phyloP scores from a whole-genome alignment of 1,140 invertebrate genomes.

The Hylaeus anthracinus region DNA sequence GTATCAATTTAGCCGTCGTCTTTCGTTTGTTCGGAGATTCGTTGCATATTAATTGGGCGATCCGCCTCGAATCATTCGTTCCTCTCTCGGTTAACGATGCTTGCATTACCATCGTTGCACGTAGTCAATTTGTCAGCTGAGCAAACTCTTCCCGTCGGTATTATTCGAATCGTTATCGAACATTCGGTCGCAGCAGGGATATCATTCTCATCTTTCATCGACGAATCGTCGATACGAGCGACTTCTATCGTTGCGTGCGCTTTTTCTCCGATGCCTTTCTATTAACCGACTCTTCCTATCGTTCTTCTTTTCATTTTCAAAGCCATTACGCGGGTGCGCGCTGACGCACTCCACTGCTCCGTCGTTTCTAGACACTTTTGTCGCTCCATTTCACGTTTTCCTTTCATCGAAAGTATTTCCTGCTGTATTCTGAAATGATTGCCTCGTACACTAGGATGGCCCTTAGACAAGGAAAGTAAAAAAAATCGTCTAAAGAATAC shows the following conservation, averaged over 20 bases:
- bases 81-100: slow-evolving; percentile 12
- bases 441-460: too few relatives aligned
- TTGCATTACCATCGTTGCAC: slow-evolving; percentile 4
- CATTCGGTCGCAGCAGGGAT: neutral
- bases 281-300: slow-evolving; percentile 15
- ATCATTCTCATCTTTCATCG: slow-evolving; percentile 2
- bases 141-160: neutral
- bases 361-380: slow-evolving; percentile 8
- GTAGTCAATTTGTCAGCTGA: slow-evolving; percentile 23
- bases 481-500: too few relatives aligned
- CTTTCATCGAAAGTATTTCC: neutral
- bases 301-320: neutral
- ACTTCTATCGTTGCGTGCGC: neutral
- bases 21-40: neutral
- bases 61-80: neutral
- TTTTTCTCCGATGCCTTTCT: slow-evolving; percentile 1
- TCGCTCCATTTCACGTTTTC: slow-evolving; percentile 21
- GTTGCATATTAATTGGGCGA: slow-evolving; percentile 38
- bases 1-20: slow-evolving; percentile 15
- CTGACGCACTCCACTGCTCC: slow-evolving; percentile 5
- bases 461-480: too few relatives aligned
- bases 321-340: slow-evolving; percentile 20
- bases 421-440: neutral
- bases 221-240: neutral
- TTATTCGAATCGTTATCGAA: slow-evolving; percentile 25